Evolutionary conservation across 2,888 invertebrate species (phyloP).

Genomic region (Tipula unca): DNA sequence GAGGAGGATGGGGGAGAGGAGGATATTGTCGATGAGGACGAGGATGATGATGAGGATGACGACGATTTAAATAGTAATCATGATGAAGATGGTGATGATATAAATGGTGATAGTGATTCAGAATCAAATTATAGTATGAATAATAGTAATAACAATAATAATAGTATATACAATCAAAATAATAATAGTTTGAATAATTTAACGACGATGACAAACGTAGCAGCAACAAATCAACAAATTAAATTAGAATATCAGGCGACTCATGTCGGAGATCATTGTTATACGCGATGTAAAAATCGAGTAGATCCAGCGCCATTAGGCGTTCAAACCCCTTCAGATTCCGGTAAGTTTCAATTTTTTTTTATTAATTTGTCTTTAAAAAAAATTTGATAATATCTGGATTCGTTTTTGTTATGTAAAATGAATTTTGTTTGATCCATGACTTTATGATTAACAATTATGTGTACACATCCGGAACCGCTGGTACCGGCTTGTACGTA

Average conservation of each 20-base stretch:
- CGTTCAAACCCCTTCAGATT: constrained; percentile 83
- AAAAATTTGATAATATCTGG: too few relatives aligned
- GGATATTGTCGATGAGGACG: constrained; percentile 24
- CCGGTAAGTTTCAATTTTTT: constrained; percentile 53
- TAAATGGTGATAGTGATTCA: constrained; percentile 25
- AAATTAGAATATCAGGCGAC: constrained; percentile 24
- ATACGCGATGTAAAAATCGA: constrained; percentile 54
- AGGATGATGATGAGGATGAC: constrained; percentile 21
- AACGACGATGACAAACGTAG: neutral
- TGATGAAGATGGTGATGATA: neutral
- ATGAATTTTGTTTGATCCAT: too few relatives aligned
- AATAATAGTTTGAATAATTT: neutral
- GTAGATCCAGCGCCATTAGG: constrained; percentile 55
- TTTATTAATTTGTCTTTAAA: too few relatives aligned
- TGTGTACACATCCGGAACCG: too few relatives aligned
- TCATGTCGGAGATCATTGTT: constrained; percentile 54
- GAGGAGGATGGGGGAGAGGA: neutral
- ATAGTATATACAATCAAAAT: constrained; percentile 24
- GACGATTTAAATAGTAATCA: constrained; percentile 2
- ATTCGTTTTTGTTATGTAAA: too few relatives aligned
- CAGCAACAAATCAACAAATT: neutral
- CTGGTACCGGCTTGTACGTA: neutral
- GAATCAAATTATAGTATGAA: constrained; percentile 26
- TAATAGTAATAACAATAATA: constrained; percentile 26
- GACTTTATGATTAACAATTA: too few relatives aligned